Conservation (phyloP, 2,888 invertebrate genomes). For the Drosophila neoperkinsi region DNA sequence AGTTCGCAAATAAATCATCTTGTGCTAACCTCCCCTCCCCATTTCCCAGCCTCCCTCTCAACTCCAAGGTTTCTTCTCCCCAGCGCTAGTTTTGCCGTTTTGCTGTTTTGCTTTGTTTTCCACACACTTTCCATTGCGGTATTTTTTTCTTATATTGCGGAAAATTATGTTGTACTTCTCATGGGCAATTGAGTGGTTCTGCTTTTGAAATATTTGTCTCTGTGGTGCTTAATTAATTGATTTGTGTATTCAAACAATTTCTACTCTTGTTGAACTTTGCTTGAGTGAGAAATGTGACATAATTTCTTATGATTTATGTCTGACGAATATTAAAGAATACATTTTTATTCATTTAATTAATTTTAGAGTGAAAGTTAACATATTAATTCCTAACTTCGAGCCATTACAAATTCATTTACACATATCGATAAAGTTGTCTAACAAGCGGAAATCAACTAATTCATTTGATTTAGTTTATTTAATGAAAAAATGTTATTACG, state of each 20-base stretch:
- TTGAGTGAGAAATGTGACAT: neutral
- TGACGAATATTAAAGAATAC: neutral
- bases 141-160: constrained; percentile 78
- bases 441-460: constrained; percentile 17
- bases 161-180: constrained; percentile 79
- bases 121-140: constrained; percentile 62
- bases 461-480: constrained; percentile 5
- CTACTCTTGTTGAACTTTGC: neutral
- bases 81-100: constrained; percentile 23
- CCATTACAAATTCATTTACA: neutral
- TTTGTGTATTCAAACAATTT: neutral
- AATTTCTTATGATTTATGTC: neutral
- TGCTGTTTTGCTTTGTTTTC: constrained; percentile 23
- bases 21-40: constrained; percentile 21
- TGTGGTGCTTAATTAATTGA: constrained; percentile 19
- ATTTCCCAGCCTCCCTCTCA: neutral
- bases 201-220: constrained; percentile 22
- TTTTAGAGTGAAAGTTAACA: neutral
- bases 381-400: neutral
- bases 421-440: neutral
- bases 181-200: constrained; percentile 31
- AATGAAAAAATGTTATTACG: constrained; percentile 23
- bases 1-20: constrained; percentile 81
- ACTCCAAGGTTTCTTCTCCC: constrained; percentile 11
- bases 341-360: neutral